Conservation (phyloP, 2,797 vertebrate species). For the Miichthys miiuy region DNA sequence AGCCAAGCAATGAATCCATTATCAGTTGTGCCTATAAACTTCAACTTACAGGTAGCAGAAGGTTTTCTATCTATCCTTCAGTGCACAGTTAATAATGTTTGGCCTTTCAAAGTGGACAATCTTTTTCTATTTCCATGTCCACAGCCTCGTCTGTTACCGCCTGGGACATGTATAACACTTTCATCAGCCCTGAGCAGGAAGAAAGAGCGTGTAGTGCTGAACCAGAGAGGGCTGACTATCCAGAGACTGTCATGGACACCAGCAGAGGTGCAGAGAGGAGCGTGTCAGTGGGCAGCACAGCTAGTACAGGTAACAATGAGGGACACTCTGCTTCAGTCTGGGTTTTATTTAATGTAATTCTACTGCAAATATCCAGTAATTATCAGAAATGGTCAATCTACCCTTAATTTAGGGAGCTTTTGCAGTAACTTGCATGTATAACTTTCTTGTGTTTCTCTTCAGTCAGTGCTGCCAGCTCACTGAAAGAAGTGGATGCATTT, state of each 20-base stretch:
- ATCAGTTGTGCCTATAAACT: neutral
- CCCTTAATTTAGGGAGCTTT: neutral
- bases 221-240: conserved; percentile 22
- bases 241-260: neutral
- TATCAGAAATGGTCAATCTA: rapidly evolving
- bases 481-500: conserved; percentile 74
- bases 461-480: conserved; percentile 83
- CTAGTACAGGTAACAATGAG: conserved; percentile 79
- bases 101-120: neutral
- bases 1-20: neutral
- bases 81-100: neutral
- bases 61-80: neutral
- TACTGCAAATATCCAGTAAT: neutral
- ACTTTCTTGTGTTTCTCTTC: conserved; percentile 29
- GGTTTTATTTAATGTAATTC: neutral
- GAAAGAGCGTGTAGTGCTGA: conserved; percentile 3
- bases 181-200: conserved; percentile 43
- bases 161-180: conserved; percentile 88
- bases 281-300: conserved; percentile 58
- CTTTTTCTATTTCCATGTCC: conserved; percentile 9
- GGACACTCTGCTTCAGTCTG: neutral
- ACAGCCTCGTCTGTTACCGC: conserved; percentile 84
- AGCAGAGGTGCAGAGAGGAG: conserved; percentile 55
- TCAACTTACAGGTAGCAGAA: neutral
- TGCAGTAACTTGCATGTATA: neutral